Evolutionary conservation across 2,797 vertebrate genomes (phyloP), one percentile per base, ranked within the genome.

Genomic region (Pangasius krempfi): DNA sequence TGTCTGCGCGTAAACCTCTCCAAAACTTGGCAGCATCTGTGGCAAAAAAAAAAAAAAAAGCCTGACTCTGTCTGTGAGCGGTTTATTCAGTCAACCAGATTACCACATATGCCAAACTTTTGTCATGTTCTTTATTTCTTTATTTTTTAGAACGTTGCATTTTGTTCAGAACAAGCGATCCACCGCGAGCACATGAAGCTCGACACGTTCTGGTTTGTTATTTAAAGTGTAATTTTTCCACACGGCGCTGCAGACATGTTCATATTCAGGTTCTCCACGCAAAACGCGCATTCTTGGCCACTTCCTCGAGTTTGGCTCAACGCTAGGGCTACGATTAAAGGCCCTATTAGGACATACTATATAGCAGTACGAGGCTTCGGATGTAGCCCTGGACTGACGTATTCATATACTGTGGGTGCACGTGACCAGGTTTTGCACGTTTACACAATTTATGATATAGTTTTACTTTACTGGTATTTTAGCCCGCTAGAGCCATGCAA

Each of bases 51-150:
- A 88, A 86, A 2, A 33, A 37, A 13, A 87, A 81, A 64, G 66
- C 25, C 76, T 56, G 90, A 87, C 52, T 87, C 64, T 64, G 50
- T 93, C 84, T 90, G 88, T 90, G 91, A 93, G 89, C 83, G 91
- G 89, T 93, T 90, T 88, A 91, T 94, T 93, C 92, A 93, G 93
- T 90, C 83, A 92, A 91, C 90, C 62, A 30, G 90, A 89, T 89
- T 87, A 25, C 30, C 40, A 22, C 72, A 60, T 25, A 52, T 92
- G 94, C 93, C 94, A 95, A 92, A 93, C 87, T 89, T 60, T 92
- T 92, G 94, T 95, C 94, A 91, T 92, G 22, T 73, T 72, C 18
- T 60, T 25, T 25, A 8, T 60, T 25, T 25, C 0, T 56, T 27
- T 72, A 4, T 89, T 33, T 14, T 27, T 50, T 50, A 33, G 8